Evolutionary conservation across 2,888 invertebrate genomes (phyloP), one percentile per base, ranked within the genome.

Genomic region (Anthophora plumipes): DNA sequence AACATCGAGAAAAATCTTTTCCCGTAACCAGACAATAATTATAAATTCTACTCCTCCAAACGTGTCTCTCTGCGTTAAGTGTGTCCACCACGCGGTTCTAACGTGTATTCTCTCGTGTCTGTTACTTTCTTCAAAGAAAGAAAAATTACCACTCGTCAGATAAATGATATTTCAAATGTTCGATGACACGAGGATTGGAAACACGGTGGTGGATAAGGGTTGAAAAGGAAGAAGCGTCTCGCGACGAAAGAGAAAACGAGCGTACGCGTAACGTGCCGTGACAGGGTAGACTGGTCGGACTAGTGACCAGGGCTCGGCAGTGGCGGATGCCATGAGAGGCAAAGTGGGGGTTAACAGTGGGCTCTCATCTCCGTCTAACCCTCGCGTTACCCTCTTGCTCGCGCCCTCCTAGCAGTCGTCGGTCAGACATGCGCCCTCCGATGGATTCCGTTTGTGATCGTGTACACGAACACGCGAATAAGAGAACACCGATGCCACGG

Each of bases 251-350:
- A 37, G 52, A 59, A 43, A 54, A 48, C 61, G 63, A 72, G 70
- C 50, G 31, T 72, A 81, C 82, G 77, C 59, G 77, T 76, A 55
- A 80, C 83, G 71, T 75, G 80, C 68, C 83, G 83, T 80, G 85
- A 83, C 86, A 87, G 85, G 89, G 84, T 86, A 86, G 87, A 89
- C 89, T 89, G 84, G 85, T 87, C 87, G 86, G 88, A 89, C 87
- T 84, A 85, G 85, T 89, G 86, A 90, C 87, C 88, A 88, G 89
- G 89, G 88, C 85, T 89, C 84, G 88, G 84, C 85, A 73, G 83
- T 84, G 80, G 71, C 80, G 80, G 86, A 84, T 84, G 74, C 73
- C 72, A 60, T 75, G 79, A 70, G 74, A 78, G 63, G 61, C 25
- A 68, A 75, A 69, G 80, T 75, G 84, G 77, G 76, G 73, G 75